Base-by-base conservation (phyloP, 2,797 vertebrate species). In the Pseudochaenichthys georgianus region DNA sequence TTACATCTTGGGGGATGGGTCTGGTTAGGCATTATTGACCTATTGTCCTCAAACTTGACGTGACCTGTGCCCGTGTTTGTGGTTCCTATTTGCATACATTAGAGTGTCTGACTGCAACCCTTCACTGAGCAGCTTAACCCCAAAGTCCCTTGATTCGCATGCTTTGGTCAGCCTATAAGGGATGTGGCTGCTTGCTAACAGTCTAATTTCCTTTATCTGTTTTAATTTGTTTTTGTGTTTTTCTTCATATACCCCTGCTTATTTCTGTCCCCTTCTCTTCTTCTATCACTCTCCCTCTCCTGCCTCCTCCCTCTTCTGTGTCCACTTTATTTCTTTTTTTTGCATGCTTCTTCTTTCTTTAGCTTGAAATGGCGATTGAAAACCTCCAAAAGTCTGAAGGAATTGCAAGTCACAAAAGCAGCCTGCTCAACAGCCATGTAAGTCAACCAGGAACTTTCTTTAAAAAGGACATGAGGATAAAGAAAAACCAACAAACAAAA, bases 311-410 rank as follows among this genome's bases (percentile, higher is more conserved):
- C 73, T 82, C 78, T 81, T 82, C 82, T 89, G 19, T 86, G 73
- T 90, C 87, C 73, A 85, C 87, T 80, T 70, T 84, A 76, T 70
- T 57, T 64, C 46, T 77, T 74, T 78, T 86, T 93, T 87, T 93
- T 91, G 94, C 95, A 95, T 96, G 95, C 94, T 87, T 92, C 91
- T 93, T 94, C 94, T 93, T 95, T 94, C 95, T 96, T 93, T 97
- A 99, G 98, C 97, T 99, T 98, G 97, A 99, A 98, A 98, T 99
- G 97, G 98, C 97, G 96, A 99, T 99, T 96, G 98, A 99, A 96
- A 98, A 99, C 94, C 98, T 99, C 93, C 98, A 98, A 96, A 99
- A 99, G 97, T 97, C 95, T 94, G 98, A 99, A 96, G 98, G 98
- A 95, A 97, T 99, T 95, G 96, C 98, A 85, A 96, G 98, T 95